Base-by-base conservation (phyloP, 2,797 vertebrate genomes). In the Triplophysa yarkandensis region DNA sequence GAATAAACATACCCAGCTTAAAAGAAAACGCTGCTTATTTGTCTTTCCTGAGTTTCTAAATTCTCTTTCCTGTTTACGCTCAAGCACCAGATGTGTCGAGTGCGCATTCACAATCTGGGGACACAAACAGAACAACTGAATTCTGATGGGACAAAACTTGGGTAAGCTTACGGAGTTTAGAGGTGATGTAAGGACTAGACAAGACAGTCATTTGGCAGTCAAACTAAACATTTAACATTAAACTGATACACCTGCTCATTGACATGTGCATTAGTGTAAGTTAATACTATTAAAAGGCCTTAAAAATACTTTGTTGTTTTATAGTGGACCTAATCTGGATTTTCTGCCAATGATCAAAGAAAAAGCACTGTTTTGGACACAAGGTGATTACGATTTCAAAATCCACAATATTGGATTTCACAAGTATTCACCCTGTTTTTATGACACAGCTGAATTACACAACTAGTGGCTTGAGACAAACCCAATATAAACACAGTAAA, bases 1-100 rank as follows among this genome's bases (percentile, higher is more conserved):
- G 87, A 92, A 93, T 93, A 93, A 93, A 93, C 84, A 82, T 87
- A 84, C 79, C 85, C 83, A 84, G 89, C 85, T 90, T 87, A 77
- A 64, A 71, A 77, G 32, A 44, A 62, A 28, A 70, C 25, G 23
- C 36, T 80, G 81, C 46, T 69, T 77, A 48, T 65, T 67, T 82
- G 76, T 70, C 71, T 80, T 65, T 69, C 32, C 52, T 54, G 54
- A 63, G 41, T 73, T 48, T 60, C 50, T 46, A 62, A 39, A 54
- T 65, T 74, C 16, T 23, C 43, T 44, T 57, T 77, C 66, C 79
- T 74, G 71, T 81, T 73, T 74, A 77, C 14, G 39, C 46, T 66
- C 17, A 50, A 28, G 21, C 23, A 41, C 46, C 21, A 71, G 57
- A 68, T 55, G 50, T 61, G 44, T 41, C 68, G 32, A 61, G 65